These are phyloP conservation scores for Platysteira castanea DNA, from an alignment of 2,113 vertebrate species.

Conservation along the genomic window DNA sequence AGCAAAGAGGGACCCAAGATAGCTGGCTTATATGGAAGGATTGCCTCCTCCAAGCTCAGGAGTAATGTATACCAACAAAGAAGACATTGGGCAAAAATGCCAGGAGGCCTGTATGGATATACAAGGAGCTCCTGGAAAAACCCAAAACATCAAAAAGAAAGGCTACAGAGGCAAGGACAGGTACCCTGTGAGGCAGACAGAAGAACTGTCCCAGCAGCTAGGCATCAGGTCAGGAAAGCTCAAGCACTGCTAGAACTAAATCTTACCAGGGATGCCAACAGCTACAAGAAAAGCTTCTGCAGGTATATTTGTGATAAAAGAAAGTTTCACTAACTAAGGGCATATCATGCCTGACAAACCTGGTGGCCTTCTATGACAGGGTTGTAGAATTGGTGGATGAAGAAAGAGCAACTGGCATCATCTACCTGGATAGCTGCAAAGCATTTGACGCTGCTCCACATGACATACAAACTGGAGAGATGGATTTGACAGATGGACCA, in stretches of 20 bases:
- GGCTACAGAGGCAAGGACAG: not conserved
- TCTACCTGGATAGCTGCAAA: not conserved
- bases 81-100: fast-evolving
- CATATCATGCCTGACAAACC: not conserved
- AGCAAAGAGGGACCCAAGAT: not conserved
- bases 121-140: not conserved
- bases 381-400: not conserved
- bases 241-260: not conserved
- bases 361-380: not conserved
- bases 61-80: not conserved
- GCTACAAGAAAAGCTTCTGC: not conserved
- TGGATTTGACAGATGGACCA: not conserved
- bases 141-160: not conserved
- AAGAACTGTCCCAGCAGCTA: not conserved
- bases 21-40: not conserved
- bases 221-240: not conserved
- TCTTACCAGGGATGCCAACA: not conserved
- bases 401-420: not conserved
- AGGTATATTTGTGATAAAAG: not conserved
- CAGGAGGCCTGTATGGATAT: not conserved
- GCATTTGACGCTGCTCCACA: not conserved
- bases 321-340: not conserved
- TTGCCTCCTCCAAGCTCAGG: not conserved
- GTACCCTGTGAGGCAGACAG: not conserved
- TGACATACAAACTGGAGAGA: not conserved